These are phyloP conservation scores for Cyclina sinensis DNA, from an alignment of 1,140 invertebrate genomes.

Conservation along the genomic window DNA sequence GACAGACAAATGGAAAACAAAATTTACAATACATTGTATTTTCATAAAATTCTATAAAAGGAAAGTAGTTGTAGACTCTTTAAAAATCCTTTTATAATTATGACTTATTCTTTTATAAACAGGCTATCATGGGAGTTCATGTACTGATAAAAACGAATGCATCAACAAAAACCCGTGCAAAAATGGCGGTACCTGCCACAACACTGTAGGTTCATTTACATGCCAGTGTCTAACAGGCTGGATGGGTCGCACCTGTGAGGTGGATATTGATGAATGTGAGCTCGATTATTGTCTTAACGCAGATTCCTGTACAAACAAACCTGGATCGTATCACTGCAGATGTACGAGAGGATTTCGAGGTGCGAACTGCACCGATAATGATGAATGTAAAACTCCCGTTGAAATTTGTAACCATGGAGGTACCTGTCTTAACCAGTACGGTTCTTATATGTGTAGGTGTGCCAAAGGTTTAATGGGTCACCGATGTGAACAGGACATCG, in stretches of 20 bases:
- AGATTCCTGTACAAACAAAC: background rate
- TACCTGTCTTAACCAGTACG: constrained; percentile 29
- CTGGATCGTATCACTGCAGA: background rate
- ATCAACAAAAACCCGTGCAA: background rate
- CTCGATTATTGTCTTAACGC: background rate
- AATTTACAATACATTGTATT: too few species aligned
- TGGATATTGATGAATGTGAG: constrained; percentile 67
- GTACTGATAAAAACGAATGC: constrained; percentile 26
- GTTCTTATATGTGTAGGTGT: constrained; percentile 19
- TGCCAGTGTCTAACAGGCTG: constrained; percentile 61
- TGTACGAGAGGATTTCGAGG: background rate
- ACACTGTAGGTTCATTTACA: constrained; percentile 36
- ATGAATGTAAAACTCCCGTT: background rate
- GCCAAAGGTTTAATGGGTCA: background rate
- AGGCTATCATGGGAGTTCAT: background rate
- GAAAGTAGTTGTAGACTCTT: too few species aligned
- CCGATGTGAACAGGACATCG: constrained; percentile 15
- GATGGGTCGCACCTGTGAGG: constrained; percentile 21
- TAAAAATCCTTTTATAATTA: too few species aligned
- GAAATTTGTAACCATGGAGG: constrained; percentile 11
- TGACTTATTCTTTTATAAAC: too few species aligned
- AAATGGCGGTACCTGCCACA: constrained; percentile 55
- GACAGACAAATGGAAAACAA: too few species aligned
- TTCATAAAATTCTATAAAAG: too few species aligned
- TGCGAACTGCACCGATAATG: background rate